Evolutionary conservation across 2,888 invertebrate genomes (phyloP).

Genomic region (Cordilura impudica): DNA sequence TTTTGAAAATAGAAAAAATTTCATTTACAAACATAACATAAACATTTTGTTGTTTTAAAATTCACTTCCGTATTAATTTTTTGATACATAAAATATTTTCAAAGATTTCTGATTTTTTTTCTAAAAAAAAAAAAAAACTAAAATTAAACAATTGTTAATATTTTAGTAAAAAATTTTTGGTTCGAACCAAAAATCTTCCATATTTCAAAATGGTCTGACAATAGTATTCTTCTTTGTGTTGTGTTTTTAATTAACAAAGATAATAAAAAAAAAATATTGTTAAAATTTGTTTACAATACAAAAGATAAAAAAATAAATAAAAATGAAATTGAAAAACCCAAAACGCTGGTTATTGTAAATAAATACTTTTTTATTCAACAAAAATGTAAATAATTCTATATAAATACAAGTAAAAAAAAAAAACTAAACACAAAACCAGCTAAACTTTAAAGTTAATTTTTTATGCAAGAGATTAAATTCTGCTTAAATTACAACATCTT

Average conservation of each 20-base stretch:
- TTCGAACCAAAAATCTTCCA: slow-evolving; percentile 9
- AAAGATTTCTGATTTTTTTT: no score
- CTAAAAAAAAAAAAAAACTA: background rate
- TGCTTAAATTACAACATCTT: slow-evolving; percentile 23
- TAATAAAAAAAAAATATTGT: no score
- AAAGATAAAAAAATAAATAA: background rate
- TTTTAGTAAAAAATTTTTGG: no score
- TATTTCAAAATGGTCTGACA: background rate
- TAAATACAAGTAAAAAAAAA: background rate
- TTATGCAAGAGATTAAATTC: slow-evolving; percentile 43
- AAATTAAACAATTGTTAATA: no score
- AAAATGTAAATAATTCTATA: slow-evolving; percentile 40
- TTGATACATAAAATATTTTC: no score
- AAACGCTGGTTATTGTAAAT: slow-evolving; percentile 40
- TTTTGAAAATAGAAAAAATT: no score
- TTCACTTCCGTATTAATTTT: no score
- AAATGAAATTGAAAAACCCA: no score
- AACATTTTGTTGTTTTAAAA: no score
- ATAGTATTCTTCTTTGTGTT: background rate
- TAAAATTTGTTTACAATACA: background rate
- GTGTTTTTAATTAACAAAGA: background rate
- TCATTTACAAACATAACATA: no score
- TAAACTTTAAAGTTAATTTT: background rate
- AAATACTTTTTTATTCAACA: slow-evolving; percentile 4
- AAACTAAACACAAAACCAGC: slow-evolving; percentile 23